Percentiles rank a stretch among this genome's conserved stretches.
Conservation (phyloP, 2,797 vertebrate species). For the Rhinella marina region DNA sequence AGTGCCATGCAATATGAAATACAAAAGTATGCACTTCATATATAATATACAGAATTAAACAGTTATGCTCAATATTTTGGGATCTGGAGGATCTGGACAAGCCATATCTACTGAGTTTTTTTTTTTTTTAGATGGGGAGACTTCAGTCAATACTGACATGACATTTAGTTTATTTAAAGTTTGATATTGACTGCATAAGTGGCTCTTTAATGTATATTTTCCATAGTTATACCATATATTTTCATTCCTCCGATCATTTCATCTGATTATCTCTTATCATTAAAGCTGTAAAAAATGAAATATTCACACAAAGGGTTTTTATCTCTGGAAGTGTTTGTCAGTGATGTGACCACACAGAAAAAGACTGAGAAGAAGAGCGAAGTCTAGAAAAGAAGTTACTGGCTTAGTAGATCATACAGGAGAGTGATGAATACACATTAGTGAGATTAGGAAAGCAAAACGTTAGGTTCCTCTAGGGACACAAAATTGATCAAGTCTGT, state of each 20-base stretch:
- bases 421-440: slow-evolving; percentile 43
- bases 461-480: slow-evolving; percentile 31
- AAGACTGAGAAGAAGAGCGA: neutral
- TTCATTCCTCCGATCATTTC: neutral
- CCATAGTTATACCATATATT: neutral
- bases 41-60: neutral
- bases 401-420: slow-evolving; percentile 42
- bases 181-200: neutral
- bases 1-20: neutral
- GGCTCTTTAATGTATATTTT: neutral
- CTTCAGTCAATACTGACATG: neutral
- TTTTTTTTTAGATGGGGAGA: neutral
- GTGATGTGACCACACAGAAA: slow-evolving; percentile 13
- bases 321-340: neutral
- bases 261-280: neutral
- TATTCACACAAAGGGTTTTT: neutral
- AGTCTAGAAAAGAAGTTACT: slow-evolving; percentile 29
- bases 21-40: neutral
- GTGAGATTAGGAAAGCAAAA: slow-evolving; percentile 38
- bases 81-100: neutral
- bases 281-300: neutral
- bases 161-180: neutral
- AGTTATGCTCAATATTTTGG: neutral
- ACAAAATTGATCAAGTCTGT: slow-evolving; percentile 37
- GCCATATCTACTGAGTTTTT: neutral